Evolutionary conservation across 2,888 invertebrate species (phyloP).

Genomic region (Hypomecis atomaria): DNA sequence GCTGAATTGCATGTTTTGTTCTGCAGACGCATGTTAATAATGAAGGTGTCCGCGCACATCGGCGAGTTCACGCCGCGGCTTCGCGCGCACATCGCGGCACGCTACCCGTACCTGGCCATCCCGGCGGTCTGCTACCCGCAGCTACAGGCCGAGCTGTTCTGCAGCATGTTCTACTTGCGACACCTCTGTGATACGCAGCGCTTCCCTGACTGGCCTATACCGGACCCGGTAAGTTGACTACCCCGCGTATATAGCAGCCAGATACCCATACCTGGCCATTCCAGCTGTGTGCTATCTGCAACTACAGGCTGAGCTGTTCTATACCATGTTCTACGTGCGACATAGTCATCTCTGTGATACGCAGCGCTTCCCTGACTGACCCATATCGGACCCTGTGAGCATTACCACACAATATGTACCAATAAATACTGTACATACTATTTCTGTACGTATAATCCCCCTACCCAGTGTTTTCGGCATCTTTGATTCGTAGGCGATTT

Average conservation of each 20-base stretch:
- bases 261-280: constrained; percentile 97
- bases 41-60: constrained; percentile 98
- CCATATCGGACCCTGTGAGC: constrained; percentile 85
- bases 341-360: constrained; percentile 94
- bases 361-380: constrained; percentile 97
- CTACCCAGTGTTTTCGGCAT: too few relatives aligned
- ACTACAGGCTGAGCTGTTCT: constrained; percentile 97
- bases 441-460: too few relatives aligned
- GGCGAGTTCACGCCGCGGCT: constrained; percentile 98
- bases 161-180: constrained; percentile 98
- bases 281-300: constrained; percentile 97
- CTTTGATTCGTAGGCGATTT: too few relatives aligned
- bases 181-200: constrained; percentile 95
- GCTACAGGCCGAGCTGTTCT: constrained; percentile 97
- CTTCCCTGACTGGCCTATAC: constrained; percentile 99
- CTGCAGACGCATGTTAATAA: constrained; percentile 93
- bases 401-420: too few relatives aligned
- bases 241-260: background rate
- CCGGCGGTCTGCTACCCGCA: constrained; percentile 97
- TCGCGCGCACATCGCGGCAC: constrained; percentile 96
- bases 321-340: constrained; percentile 98
- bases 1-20: background rate
- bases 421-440: too few relatives aligned
- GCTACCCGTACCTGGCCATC: constrained; percentile 97
- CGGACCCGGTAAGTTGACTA: constrained; percentile 36